Conservation (phyloP, 2,797 vertebrate genomes). For the Pristis pectinata region DNA sequence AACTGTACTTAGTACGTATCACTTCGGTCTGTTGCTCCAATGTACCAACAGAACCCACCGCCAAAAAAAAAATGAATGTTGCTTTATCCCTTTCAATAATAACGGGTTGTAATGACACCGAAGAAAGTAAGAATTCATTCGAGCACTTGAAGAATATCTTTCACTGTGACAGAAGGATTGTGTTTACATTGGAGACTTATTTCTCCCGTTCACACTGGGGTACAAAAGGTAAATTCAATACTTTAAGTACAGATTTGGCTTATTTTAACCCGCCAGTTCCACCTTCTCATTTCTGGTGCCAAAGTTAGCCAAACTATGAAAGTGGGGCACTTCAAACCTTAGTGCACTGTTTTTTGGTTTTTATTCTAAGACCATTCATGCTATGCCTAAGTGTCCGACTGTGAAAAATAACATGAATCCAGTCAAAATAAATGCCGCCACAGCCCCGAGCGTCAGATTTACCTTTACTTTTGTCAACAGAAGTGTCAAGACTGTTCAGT, state of each 20-base stretch:
- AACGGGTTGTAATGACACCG: too few species aligned
- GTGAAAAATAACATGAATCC: neutral
- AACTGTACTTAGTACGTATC: neutral
- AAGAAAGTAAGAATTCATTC: neutral
- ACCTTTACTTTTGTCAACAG: neutral
- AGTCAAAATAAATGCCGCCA: neutral
- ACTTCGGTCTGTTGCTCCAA: neutral
- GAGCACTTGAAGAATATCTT: neutral
- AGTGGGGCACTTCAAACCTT: neutral
- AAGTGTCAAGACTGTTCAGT: neutral
- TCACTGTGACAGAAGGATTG: neutral
- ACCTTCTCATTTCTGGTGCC: neutral
- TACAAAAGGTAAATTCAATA: constrained; percentile 15
- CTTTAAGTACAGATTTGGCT: neutral
- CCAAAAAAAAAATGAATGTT: neutral
- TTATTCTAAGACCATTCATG: neutral
- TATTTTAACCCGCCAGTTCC: too few species aligned
- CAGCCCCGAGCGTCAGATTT: neutral
- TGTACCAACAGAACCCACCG: too few species aligned
- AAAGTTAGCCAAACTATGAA: neutral
- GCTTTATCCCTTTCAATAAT: neutral
- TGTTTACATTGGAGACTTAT: neutral
- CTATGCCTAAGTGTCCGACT: too few species aligned
- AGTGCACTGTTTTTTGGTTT: neutral
- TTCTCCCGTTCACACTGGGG: neutral